These are phyloP conservation scores for Lepilemur ruficaudatus DNA, from an alignment of 2,797 vertebrate genomes.

Conservation along the genomic window DNA sequence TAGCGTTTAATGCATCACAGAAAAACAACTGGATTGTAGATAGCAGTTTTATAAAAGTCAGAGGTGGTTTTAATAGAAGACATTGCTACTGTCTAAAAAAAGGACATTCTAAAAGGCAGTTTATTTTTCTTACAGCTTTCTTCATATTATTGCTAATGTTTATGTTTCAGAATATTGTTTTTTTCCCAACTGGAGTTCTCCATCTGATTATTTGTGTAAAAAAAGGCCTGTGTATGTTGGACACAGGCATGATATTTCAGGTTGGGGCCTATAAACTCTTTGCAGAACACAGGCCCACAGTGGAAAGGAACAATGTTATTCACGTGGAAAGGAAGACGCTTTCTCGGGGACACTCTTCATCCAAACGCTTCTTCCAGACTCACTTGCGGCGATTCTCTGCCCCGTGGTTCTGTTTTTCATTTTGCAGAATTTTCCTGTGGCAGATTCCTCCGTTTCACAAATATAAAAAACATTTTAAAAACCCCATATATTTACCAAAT, in stretches of 20 bases:
- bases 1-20: not conserved
- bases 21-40: not conserved
- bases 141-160: conserved; percentile 13
- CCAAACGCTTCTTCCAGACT: not conserved
- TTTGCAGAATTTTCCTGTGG: not conserved
- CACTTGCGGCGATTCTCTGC: not conserved
- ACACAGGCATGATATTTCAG: not conserved
- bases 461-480: not conserved
- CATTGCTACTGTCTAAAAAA: not conserved
- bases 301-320: rapidly evolving
- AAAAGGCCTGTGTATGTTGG: conserved; percentile 2
- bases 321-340: not conserved
- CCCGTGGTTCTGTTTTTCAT: not conserved
- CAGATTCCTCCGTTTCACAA: not conserved
- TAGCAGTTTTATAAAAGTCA: not conserved
- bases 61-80: not conserved
- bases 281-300: not conserved
- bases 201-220: conserved; percentile 42
- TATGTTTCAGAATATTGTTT: conserved; percentile 58
- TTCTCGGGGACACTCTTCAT: too few species aligned
- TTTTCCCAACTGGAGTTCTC: conserved; percentile 48
- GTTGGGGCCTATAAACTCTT: not conserved
- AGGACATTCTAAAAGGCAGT: not conserved
- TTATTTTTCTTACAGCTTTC: conserved; percentile 39
- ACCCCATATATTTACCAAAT: not conserved